Conservation (phyloP, 2,113 vertebrate genomes). For the Oostethus manadensis region DNA sequence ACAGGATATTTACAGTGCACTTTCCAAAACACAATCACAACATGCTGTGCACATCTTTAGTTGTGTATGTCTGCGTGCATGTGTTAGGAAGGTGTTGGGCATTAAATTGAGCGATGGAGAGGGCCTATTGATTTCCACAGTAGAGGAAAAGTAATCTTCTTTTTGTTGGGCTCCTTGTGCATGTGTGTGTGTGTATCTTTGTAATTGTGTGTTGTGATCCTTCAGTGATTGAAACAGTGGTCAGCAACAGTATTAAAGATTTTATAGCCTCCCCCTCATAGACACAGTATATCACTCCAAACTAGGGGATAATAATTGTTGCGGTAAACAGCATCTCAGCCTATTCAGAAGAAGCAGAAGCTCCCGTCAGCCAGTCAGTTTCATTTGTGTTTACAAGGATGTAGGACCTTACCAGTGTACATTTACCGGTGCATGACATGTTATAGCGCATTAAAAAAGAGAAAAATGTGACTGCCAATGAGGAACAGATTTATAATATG, state of each 20-base stretch:
- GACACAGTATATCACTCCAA: conserved; percentile 35
- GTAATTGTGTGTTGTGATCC: conserved; percentile 15
- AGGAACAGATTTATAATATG: too few species aligned
- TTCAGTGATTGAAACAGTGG: conserved; percentile 46
- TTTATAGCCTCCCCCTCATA: conserved; percentile 28
- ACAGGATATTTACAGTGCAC: conserved; percentile 40
- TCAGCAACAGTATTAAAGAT: conserved; percentile 44
- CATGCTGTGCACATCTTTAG: conserved; percentile 9
- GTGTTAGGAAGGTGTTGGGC: conserved; percentile 43
- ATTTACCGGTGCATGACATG: conserved; percentile 44
- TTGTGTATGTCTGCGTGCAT: conserved; percentile 2
- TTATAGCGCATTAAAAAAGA: conserved; percentile 30
- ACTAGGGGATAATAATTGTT: conserved; percentile 39
- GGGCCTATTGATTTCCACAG: conserved; percentile 65
- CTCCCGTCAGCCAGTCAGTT: conserved; percentile 1
- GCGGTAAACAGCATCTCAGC: conserved; percentile 18
- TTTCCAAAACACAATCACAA: conserved; percentile 18
- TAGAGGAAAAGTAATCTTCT: conserved; percentile 68
- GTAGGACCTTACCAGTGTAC: conserved; percentile 26
- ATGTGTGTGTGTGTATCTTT: conserved; percentile 1
- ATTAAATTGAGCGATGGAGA: conserved; percentile 67
- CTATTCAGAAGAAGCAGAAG: conserved; percentile 9
- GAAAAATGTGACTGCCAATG: too few species aligned
- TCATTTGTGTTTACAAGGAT: conserved; percentile 2
- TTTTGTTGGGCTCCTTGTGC: conserved; percentile 17